Conservation (phyloP, 2,888 invertebrate genomes). For the Entomobrya multifasciata region DNA sequence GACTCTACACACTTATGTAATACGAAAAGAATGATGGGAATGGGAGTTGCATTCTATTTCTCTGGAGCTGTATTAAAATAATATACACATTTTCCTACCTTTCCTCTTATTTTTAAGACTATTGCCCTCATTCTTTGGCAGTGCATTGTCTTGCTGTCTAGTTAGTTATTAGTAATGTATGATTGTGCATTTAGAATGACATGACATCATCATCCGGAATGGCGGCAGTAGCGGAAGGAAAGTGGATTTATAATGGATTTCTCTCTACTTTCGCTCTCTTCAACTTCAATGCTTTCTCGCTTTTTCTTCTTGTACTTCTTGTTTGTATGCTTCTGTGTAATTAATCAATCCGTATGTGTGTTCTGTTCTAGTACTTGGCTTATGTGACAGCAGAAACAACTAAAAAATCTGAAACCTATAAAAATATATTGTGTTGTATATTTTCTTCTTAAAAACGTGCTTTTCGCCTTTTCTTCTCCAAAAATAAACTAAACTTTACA, state of each 20-base stretch:
- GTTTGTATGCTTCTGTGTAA: constrained; percentile 31
- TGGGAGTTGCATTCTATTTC: constrained; percentile 32
- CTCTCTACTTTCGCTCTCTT: background rate
- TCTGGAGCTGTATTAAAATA: too few relatives aligned
- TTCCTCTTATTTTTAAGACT: background rate
- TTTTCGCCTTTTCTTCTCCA: too few relatives aligned
- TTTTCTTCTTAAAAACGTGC: too few relatives aligned
- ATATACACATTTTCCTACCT: too few relatives aligned
- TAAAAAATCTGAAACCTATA: background rate
- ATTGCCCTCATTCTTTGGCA: constrained; percentile 51
- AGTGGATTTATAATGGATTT: constrained; percentile 60
- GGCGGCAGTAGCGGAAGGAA: constrained; percentile 3
- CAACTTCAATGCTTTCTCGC: background rate
- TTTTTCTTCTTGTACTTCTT: background rate
- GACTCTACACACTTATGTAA: background rate
- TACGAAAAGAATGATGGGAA: background rate
- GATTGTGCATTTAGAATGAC: constrained; percentile 12
- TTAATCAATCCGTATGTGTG: constrained; percentile 64
- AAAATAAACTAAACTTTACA: too few relatives aligned
- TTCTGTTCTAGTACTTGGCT: background rate
- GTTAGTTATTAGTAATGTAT: background rate
- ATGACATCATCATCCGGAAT: constrained; percentile 38
- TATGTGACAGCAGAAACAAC: constrained; percentile 55
- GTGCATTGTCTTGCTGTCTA: constrained; percentile 1
- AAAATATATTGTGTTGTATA: background rate